Base-by-base conservation (phyloP, 2,797 vertebrate species). In the Ptychobarbus kaznakovi region DNA sequence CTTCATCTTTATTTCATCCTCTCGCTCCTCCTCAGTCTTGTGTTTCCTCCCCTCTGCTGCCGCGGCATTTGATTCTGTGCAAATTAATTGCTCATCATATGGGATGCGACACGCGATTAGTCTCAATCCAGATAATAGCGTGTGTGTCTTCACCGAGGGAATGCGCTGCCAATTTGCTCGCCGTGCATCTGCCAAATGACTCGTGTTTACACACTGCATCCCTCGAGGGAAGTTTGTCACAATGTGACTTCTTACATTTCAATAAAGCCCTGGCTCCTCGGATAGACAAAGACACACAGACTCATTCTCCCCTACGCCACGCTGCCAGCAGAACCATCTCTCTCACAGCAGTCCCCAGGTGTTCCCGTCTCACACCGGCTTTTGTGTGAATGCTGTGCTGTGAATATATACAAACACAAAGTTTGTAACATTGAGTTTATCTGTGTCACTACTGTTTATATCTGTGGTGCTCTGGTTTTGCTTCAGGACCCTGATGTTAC, bases 51-150 rank as follows among this genome's bases (percentile, higher is more conserved):
- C 40, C 87, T 92, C 88, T 86, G 87, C 89, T 93, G 91, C 89
- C 86, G 87, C 90, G 88, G 91, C 91, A 88, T 94, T 95, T 94
- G 93, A 95, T 94, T 94, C 91, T 51, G 91, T 93, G 92, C 93
- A 94, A 95, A 96, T 96, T 95, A 96, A 96, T 96, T 95, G 95
- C 95, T 95, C 92, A 95, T 95, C 94, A 95, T 95, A 94, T 94
- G 93, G 93, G 94, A 94, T 93, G 91, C 89, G 95, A 93, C 95
- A 95, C 92, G 89, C 93, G 92, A 96, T 96, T 96, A 96, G 94
- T 96, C 95, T 96, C 94, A 92, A 94, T 96, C 94, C 94, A 95
- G 94, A 95, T 96, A 96, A 96, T 96, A 94, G 94, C 89, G 93
- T 90, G 89, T 93, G 93, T 92, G 93, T 93, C 94, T 92, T 86